phyloP scores from a whole-genome alignment of 2,888 invertebrate species.

The Mimachlamys varia region DNA sequence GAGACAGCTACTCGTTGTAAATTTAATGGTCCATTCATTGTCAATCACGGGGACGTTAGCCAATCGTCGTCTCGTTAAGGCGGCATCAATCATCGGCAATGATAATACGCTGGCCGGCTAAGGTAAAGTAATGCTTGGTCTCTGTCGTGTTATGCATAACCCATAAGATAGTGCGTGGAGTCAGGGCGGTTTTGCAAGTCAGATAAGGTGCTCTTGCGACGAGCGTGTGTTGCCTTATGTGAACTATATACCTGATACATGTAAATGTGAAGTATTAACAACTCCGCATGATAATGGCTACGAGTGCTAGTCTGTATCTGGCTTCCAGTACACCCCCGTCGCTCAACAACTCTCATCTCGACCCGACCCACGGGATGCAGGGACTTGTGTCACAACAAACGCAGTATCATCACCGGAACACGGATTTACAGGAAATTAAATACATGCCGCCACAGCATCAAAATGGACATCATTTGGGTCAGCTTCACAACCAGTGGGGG shows the following conservation, averaged over 20 bases:
- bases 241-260: constrained; percentile 49
- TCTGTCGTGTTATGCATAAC: constrained; percentile 51
- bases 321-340: constrained; percentile 90
- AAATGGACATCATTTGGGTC: constrained; percentile 74
- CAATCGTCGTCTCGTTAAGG: constrained; percentile 63
- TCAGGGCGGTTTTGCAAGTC: constrained; percentile 71
- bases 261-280: constrained; percentile 53
- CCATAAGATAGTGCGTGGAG: constrained; percentile 50
- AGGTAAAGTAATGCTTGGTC: constrained; percentile 61
- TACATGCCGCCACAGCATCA: constrained; percentile 93
- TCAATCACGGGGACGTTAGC: constrained; percentile 71
- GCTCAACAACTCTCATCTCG: constrained; percentile 84
- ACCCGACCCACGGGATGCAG: constrained; percentile 80
- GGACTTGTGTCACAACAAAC: constrained; percentile 75
- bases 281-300: constrained; percentile 91
- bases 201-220: constrained; percentile 59
- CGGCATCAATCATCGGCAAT: constrained; percentile 68
- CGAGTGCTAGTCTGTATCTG: constrained; percentile 90
- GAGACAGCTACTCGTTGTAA: constrained; percentile 58
- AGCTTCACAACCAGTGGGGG: constrained; percentile 90
- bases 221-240: constrained; percentile 49
- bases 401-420: constrained; percentile 72
- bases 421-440: constrained; percentile 91
- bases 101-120: constrained; percentile 70
- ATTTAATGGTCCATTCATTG: constrained; percentile 69